A percentile compares a stretch with the other conserved stretches of the same genome.
Evolutionary conservation across 2,113 vertebrate genomes (phyloP).

Genomic region (Cervus canadensis): DNA sequence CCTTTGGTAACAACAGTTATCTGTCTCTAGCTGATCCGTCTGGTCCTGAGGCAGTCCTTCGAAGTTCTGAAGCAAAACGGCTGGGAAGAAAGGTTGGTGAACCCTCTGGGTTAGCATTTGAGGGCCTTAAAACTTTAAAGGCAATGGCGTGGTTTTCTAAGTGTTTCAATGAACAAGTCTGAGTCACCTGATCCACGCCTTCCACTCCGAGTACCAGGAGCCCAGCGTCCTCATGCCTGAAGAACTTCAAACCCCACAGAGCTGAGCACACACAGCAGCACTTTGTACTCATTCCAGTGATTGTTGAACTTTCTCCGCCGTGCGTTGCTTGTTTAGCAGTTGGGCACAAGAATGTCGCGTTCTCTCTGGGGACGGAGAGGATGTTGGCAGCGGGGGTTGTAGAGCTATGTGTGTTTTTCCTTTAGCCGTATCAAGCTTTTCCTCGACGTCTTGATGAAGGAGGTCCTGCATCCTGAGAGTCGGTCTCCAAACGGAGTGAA

Average conservation of each 20-base stretch:
- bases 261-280: accelerated
- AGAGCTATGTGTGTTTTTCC: background rate
- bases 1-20: constrained; percentile 18
- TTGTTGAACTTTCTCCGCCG: accelerated
- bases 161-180: background rate
- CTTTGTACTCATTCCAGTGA: no score
- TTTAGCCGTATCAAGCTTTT: constrained; percentile 80
- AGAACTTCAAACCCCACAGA: background rate
- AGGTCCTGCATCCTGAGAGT: constrained; percentile 82
- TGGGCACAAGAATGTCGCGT: accelerated
- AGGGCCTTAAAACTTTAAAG: background rate
- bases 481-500: constrained; percentile 83
- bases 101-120: background rate
- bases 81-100: constrained; percentile 89
- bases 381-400: accelerated
- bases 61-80: constrained; percentile 85
- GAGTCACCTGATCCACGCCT: background rate
- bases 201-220: background rate
- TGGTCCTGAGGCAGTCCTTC: constrained; percentile 89
- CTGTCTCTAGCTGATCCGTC: constrained; percentile 85
- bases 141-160: background rate
- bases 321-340: accelerated
- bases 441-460: constrained; percentile 79
- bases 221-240: accelerated
- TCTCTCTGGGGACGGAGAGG: no score